phyloP scores from a whole-genome alignment of 35 echinoderm and acorn worm genomes.

The Eucidaris tribuloides region DNA sequence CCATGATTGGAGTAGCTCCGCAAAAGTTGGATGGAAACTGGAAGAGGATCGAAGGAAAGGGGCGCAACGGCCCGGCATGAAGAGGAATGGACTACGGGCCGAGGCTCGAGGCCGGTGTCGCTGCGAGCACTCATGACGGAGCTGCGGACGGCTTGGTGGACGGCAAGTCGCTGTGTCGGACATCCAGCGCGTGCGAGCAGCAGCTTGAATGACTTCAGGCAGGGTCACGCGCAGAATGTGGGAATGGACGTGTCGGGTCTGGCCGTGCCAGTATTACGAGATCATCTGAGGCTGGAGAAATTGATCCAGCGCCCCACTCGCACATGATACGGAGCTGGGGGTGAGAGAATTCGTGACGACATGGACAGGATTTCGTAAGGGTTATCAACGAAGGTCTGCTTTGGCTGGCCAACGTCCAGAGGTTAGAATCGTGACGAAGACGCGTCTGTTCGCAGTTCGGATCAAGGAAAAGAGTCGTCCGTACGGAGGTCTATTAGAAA shows the following conservation, averaged over 20 bases:
- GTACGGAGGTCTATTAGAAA: conserved; percentile 71
- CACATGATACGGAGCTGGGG: conserved; percentile 66
- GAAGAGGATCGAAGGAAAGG: conserved; percentile 91
- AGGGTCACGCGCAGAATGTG: conserved; percentile 85
- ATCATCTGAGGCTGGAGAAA: conserved; percentile 84
- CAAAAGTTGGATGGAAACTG: conserved; percentile 60
- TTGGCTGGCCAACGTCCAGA: background rate
- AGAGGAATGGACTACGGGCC: conserved; percentile 85
- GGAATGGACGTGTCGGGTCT: conserved; percentile 75
- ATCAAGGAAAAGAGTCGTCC: conserved; percentile 52
- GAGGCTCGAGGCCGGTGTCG: conserved; percentile 65
- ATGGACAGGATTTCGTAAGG: conserved; percentile 85
- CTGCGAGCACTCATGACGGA: conserved; percentile 51
- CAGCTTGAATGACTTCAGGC: conserved; percentile 94
- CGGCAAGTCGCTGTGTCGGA: conserved; percentile 75
- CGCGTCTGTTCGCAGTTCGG: conserved; percentile 59
- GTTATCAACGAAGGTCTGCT: conserved; percentile 47
- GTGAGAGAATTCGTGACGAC: conserved; percentile 66
- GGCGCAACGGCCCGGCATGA: conserved; percentile 93
- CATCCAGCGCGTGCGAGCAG: conserved; percentile 59
- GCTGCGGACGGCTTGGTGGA: conserved; percentile 66
- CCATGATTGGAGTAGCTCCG: no score
- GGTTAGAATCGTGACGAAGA: conserved; percentile 20
- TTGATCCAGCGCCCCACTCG: conserved; percentile 96
- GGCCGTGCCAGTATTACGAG: conserved; percentile 91